Percentiles rank a stretch among this genome's conserved stretches.
Evolutionary conservation across 2,888 invertebrate genomes (phyloP).

Genomic region (Rambutsinella grinnellia): DNA sequence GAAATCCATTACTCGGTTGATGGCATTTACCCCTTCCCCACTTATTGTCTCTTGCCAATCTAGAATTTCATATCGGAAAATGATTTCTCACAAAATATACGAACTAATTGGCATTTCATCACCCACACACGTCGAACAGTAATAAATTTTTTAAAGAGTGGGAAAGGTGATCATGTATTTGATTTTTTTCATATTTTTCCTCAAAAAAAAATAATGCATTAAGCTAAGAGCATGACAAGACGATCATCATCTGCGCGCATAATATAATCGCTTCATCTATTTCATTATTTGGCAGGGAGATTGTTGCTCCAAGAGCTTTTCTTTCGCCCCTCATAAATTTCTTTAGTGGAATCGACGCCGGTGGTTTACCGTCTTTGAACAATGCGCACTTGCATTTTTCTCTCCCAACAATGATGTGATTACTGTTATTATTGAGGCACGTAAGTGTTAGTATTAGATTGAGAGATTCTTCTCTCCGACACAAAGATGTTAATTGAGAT

Average conservation of each 20-base stretch:
- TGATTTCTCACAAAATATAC: conserved; percentile 33
- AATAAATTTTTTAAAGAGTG: conserved; percentile 29
- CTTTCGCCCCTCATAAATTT: conserved; percentile 56
- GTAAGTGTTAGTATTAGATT: conserved; percentile 50
- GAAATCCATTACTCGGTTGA: conserved; percentile 6
- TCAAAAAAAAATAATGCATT: too few relatives aligned
- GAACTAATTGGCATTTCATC: conserved; percentile 57
- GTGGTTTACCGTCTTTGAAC: conserved; percentile 55
- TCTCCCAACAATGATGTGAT: conserved; percentile 57
- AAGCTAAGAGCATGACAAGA: conserved; percentile 5
- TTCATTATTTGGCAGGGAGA: conserved; percentile 48
- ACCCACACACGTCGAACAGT: conserved; percentile 53
- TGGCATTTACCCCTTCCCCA: background rate
- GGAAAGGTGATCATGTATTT: too few relatives aligned
- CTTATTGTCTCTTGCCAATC: conserved; percentile 24
- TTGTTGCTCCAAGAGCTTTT: conserved; percentile 16
- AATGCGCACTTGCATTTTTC: conserved; percentile 40
- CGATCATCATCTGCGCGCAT: conserved; percentile 28
- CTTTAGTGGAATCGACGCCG: conserved; percentile 50
- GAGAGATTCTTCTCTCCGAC: conserved; percentile 29
- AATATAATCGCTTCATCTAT: background rate
- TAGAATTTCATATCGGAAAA: too few relatives aligned
- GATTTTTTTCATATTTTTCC: too few relatives aligned
- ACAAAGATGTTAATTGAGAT: conserved; percentile 48
- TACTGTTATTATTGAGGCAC: conserved; percentile 56